Conservation (phyloP, 2,888 invertebrate species). For the Apamea sordens region DNA sequence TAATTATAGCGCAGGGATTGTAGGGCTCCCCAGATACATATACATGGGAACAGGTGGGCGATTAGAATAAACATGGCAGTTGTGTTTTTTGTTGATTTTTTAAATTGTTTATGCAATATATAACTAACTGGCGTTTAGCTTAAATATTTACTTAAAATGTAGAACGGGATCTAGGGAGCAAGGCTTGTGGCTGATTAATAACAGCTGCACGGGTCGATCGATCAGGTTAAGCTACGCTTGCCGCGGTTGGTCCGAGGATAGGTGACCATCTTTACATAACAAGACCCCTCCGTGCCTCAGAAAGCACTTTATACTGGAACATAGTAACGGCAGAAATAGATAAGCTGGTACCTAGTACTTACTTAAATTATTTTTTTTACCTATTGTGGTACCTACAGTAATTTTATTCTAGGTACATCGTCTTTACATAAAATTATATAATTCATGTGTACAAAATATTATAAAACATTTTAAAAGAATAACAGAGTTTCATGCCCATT, state of each 20-base stretch:
- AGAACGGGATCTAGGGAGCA: neutral
- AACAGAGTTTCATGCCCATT: too few relatives aligned
- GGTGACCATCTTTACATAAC: neutral
- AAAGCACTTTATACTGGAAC: neutral
- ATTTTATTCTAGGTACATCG: too few relatives aligned
- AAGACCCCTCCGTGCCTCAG: neutral
- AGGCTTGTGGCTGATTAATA: neutral
- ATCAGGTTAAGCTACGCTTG: neutral
- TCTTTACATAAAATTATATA: too few relatives aligned
- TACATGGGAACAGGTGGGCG: constrained; percentile 40
- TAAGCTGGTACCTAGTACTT: too few relatives aligned
- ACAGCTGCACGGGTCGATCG: neutral
- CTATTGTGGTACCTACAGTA: too few relatives aligned
- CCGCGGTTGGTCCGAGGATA: neutral
- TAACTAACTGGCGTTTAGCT: neutral
- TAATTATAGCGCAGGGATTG: constrained; percentile 63
- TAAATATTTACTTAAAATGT: neutral
- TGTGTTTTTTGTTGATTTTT: neutral
- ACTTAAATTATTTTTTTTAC: too few relatives aligned
- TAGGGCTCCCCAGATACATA: constrained; percentile 51
- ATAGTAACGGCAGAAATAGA: neutral
- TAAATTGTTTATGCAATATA: neutral
- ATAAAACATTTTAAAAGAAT: too few relatives aligned
- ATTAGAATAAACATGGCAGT: constrained; percentile 17
- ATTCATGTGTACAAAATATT: too few relatives aligned